phyloP scores from a whole-genome alignment of 2,113 vertebrate species.

The Marmota monax region DNA sequence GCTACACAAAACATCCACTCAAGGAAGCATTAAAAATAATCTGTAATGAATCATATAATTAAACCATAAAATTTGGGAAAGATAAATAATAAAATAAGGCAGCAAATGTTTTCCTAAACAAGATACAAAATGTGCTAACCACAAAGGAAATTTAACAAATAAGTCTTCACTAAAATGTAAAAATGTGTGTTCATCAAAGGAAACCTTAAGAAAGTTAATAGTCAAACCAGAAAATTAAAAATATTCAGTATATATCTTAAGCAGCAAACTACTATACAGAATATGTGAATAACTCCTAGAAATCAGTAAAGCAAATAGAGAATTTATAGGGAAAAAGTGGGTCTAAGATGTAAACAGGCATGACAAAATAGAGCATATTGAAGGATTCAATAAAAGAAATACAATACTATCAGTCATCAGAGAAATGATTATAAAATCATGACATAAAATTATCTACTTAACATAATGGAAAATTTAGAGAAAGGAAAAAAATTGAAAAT shows the following conservation, averaged over 20 bases:
- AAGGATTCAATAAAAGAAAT: neutral
- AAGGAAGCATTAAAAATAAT: neutral
- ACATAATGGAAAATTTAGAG: neutral
- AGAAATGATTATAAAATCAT: neutral
- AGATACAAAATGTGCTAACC: neutral
- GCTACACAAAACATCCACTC: neutral
- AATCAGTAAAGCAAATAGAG: neutral
- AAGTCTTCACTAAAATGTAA: neutral
- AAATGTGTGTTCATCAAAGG: neutral
- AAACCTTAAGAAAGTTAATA: neutral
- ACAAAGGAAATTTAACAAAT: neutral
- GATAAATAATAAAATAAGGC: neutral
- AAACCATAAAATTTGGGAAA: neutral
- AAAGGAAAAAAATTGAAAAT: neutral
- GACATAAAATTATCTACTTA: neutral
- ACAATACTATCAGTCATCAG: neutral
- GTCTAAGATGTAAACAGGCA: neutral
- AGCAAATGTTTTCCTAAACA: neutral
- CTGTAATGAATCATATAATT: neutral
- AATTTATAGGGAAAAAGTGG: neutral
- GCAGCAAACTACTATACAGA: neutral
- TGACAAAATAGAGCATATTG: neutral
- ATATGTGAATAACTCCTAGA: neutral
- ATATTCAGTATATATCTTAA: neutral
- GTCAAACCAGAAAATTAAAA: neutral